Evolutionary conservation across 2,797 vertebrate genomes (phyloP), one percentile per base, ranked within the genome.

Genomic region (Platalea minor): DNA sequence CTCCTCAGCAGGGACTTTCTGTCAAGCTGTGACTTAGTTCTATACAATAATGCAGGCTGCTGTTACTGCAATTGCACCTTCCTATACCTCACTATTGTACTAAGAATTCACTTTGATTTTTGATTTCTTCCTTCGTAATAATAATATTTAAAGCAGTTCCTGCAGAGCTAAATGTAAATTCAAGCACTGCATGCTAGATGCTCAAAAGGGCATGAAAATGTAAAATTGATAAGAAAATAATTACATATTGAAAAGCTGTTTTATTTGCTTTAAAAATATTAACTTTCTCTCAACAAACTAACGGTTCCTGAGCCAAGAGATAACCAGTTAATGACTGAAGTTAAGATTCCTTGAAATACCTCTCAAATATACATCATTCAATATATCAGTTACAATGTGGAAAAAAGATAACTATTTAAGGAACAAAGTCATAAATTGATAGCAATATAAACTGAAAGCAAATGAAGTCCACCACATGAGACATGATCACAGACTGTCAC

Each of bases 1-100:
- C 99, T 98, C 98, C 99, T 95, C 99, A 99, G 99, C 98, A 96
- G 98, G 99, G 97, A 89, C 97, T 95, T 98, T 98, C 97, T 98
- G 97, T 98, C 98, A 98, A 98, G 98, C 98, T 98, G 98, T 95
- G 98, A 97, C 80, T 95, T 96, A 96, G 98, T 97, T 98, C 97
- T 89, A 88, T 79, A 95, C 92, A 95, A 96, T 97, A 97, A 97
- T 92, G 94, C 94, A 91, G 93, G 96, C 96, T 97, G 97, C 97
- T 97, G 95, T 95, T 95, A 95, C 98, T 97, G 97, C 98, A 98
- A 98, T 98, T 98, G 98, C 95, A 97, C 97, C 93, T 97, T 97
- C 96, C 96, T 93, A 85, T 86, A 97, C 97, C 96, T 97, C 90
- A 51, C 92, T 93, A 96, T 81, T 96, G 88, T 97, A 93, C 97